A percentile compares a stretch with the other conserved stretches of the same genome.
Evolutionary conservation across 2,888 invertebrate species (phyloP).

Genomic region (Operophtera brumata): DNA sequence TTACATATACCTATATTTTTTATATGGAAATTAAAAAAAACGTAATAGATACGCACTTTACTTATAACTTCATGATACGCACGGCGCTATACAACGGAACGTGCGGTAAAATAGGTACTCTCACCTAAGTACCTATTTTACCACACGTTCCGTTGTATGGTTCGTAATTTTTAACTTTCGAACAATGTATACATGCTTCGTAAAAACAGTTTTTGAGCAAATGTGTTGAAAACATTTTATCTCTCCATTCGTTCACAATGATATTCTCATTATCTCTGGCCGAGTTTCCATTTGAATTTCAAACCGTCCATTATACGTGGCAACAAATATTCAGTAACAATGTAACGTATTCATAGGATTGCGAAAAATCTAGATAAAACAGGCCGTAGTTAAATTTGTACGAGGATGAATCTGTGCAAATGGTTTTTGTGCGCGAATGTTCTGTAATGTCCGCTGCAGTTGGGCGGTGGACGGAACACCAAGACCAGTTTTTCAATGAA

Average conservation of each 20-base stretch:
- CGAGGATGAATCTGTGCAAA: slow-evolving; percentile 21
- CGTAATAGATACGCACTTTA: no score
- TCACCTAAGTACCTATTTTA: no score
- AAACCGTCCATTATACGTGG: slow-evolving; percentile 20
- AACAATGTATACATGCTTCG: no score
- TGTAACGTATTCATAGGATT: slow-evolving; percentile 21
- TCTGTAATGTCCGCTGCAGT: slow-evolving; percentile 6
- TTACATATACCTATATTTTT: no score
- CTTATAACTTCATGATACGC: no score
- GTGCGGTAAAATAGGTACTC: no score
- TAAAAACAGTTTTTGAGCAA: no score
- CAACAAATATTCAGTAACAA: slow-evolving; percentile 28
- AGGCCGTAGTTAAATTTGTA: slow-evolving; percentile 23
- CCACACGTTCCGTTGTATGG: no score
- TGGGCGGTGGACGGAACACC: not conserved
- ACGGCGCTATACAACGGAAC: no score
- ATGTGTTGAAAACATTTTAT: no score
- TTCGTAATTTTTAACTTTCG: no score
- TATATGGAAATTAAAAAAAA: no score
- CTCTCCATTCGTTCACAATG: slow-evolving; percentile 4
- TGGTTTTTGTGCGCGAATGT: slow-evolving; percentile 19
- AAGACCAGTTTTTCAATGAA: not conserved
- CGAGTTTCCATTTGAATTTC: slow-evolving; percentile 16
- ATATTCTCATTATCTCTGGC: slow-evolving; percentile 8
- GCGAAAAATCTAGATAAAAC: slow-evolving; percentile 25